Conservation (phyloP, 2,797 vertebrate species). For the Brachyrhaphis roseni region DNA sequence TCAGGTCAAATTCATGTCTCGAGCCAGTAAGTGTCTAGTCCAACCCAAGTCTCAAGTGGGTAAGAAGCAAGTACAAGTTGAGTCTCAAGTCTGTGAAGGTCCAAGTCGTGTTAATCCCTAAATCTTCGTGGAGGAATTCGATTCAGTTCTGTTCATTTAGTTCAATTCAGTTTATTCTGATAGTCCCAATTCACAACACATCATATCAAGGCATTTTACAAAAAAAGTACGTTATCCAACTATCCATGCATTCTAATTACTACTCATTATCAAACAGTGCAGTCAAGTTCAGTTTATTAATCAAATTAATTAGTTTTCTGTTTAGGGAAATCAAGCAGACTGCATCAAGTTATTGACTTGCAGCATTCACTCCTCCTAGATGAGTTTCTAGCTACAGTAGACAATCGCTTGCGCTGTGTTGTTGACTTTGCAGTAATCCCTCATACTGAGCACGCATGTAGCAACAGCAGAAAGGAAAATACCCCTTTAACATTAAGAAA, state of each 20-base stretch:
- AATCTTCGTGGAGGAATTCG: too few relatives aligned
- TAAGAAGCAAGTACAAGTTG: not conserved
- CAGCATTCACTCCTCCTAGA: not conserved
- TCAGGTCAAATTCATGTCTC: not conserved
- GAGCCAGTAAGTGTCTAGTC: not conserved
- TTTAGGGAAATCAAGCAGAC: not conserved
- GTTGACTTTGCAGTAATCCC: not conserved
- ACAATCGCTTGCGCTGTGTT: not conserved
- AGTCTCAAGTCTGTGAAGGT: not conserved
- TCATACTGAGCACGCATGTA: not conserved
- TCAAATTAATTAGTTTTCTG: not conserved
- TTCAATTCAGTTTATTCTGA: too few relatives aligned
- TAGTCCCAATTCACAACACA: not conserved
- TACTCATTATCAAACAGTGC: not conserved
- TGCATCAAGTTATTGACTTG: not conserved
- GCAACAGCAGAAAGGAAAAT: not conserved
- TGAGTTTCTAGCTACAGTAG: not conserved
- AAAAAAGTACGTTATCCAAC: not conserved
- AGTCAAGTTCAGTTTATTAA: not conserved
- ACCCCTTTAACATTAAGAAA: not conserved
- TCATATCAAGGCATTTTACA: not conserved
- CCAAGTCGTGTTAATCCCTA: not conserved
- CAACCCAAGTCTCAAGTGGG: not conserved
- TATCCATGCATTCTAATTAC: not conserved
- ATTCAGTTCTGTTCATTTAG: too few relatives aligned